These are phyloP conservation scores for Hydropsyche betteni DNA, from an alignment of 2,888 invertebrate genomes.

Conservation along the genomic window DNA sequence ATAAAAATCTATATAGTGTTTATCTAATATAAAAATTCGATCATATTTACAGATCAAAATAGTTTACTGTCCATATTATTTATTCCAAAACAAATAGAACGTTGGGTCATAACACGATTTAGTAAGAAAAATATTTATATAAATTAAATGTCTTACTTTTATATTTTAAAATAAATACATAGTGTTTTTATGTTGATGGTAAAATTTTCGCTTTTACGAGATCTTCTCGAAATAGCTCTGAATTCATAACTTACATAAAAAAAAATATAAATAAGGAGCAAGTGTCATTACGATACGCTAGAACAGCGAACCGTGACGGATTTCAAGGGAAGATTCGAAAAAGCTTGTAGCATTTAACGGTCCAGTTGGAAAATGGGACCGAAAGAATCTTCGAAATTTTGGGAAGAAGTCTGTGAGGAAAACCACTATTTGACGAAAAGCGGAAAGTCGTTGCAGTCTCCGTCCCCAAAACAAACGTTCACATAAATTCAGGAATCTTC, in stretches of 20 bases:
- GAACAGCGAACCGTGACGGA: slow-evolving; percentile 8
- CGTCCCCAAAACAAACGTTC: background rate
- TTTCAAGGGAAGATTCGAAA: background rate
- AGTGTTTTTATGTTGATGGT: too few relatives aligned
- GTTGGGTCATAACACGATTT: too few relatives aligned
- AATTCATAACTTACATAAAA: background rate
- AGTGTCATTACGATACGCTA: background rate
- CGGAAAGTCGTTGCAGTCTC: background rate
- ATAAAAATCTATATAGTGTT: background rate
- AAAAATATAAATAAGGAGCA: background rate
- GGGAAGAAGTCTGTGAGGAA: background rate
- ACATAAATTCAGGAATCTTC: background rate
- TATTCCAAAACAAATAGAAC: too few relatives aligned
- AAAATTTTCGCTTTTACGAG: too few relatives aligned
- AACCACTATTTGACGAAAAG: background rate
- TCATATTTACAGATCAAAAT: too few relatives aligned
- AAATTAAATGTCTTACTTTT: too few relatives aligned
- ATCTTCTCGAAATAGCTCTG: too few relatives aligned
- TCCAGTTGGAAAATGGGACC: background rate
- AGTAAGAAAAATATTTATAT: too few relatives aligned
- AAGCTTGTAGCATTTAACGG: slow-evolving; percentile 1
- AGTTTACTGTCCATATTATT: too few relatives aligned
- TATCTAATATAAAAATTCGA: too few relatives aligned
- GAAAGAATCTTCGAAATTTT: background rate
- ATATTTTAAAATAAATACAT: too few relatives aligned